These are phyloP conservation scores for Nomada ferruginata DNA, from an alignment of 2,888 invertebrate genomes.

Conservation along the genomic window DNA sequence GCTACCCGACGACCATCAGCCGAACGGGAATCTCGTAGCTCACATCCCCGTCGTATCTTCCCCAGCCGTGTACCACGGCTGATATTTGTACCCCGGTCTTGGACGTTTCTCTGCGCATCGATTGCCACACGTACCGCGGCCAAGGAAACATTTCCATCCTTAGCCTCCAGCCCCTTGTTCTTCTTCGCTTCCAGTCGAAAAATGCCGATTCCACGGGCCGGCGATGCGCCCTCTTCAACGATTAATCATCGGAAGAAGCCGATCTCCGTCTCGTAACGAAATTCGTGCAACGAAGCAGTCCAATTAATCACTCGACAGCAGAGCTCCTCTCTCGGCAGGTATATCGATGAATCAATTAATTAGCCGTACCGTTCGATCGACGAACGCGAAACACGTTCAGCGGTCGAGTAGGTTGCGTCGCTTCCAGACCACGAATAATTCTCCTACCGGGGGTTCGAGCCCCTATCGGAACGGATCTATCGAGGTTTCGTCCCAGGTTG, in stretches of 20 bases:
- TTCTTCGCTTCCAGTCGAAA: background rate
- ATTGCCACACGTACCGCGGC: background rate
- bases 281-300: slow-evolving; percentile 54
- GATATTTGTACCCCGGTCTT: slow-evolving; percentile 18
- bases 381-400: slow-evolving; percentile 40
- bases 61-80: slow-evolving; percentile 15
- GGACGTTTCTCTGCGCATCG: background rate
- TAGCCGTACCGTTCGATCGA: slow-evolving; percentile 58
- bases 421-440: slow-evolving; percentile 33
- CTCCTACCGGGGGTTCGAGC: background rate
- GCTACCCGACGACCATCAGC: background rate
- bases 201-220: background rate
- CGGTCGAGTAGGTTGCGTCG: slow-evolving; percentile 32
- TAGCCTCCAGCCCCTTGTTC: background rate
- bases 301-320: slow-evolving; percentile 62
- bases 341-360: slow-evolving; percentile 65
- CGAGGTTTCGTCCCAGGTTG: background rate
- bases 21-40: slow-evolving; percentile 16
- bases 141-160: background rate
- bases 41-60: slow-evolving; percentile 33
- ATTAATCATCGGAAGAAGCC: slow-evolving; percentile 57
- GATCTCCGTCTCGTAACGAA: slow-evolving; percentile 57
- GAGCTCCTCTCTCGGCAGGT: slow-evolving; percentile 24
- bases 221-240: slow-evolving; percentile 12
- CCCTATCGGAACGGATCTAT: slow-evolving; percentile 40